Conservation (phyloP, 2,113 vertebrate species). For the Halichoerus grypus region DNA sequence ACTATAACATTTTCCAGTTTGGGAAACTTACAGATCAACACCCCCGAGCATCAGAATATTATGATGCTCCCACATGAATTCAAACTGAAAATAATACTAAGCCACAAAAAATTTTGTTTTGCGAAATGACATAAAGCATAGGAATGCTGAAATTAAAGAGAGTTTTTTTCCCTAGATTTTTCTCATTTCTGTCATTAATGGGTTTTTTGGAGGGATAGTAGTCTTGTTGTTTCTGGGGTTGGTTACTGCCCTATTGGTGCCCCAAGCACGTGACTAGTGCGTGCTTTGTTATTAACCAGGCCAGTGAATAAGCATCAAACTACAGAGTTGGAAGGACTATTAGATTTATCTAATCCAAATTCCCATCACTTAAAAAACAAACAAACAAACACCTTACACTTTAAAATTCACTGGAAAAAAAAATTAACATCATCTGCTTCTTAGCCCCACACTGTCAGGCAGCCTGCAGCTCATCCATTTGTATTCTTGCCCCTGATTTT, state of each 20-base stretch:
- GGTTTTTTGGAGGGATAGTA: neutral
- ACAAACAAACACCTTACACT: neutral
- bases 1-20: neutral
- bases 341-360: neutral
- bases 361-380: neutral
- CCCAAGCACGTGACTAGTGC: neutral
- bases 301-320: neutral
- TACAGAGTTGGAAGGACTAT: neutral
- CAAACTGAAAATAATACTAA: neutral
- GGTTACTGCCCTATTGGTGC: rapidly evolving
- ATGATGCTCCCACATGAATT: neutral
- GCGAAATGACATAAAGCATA: neutral
- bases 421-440: neutral
- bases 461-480: neutral
- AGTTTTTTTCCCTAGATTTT: neutral
- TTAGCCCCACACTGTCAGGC: neutral
- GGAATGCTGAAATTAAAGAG: neutral
- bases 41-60: neutral
- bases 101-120: neutral
- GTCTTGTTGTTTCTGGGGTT: no score
- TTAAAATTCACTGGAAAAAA: neutral
- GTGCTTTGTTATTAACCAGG: neutral
- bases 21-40: neutral
- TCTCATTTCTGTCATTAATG: neutral
- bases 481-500: neutral